Percentiles rank a stretch among this genome's conserved stretches.
Evolutionary conservation across 2,888 invertebrate species (phyloP).

Genomic region (Epistrophe grossulariae): DNA sequence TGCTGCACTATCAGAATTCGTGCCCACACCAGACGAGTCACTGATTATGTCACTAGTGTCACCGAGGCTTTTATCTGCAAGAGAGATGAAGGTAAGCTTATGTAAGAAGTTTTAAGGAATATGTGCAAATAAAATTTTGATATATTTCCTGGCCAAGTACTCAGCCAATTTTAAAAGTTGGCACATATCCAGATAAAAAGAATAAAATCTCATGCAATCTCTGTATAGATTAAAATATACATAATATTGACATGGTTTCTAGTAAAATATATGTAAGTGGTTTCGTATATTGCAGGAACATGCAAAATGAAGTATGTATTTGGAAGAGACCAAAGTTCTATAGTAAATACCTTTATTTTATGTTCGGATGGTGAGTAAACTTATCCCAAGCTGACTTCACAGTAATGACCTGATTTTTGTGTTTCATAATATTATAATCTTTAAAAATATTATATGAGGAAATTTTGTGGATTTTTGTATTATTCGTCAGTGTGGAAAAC

Average conservation of each 20-base stretch:
- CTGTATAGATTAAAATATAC: conserved; percentile 10
- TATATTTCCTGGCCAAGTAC: not conserved
- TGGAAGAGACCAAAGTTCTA: conserved; percentile 26
- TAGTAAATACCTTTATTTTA: conserved; percentile 51
- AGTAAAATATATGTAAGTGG: conserved; percentile 31
- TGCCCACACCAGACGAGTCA: conserved; percentile 96
- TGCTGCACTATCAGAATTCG: conserved; percentile 93
- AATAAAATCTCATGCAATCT: conserved; percentile 63
- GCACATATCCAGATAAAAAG: conserved; percentile 54
- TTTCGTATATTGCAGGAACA: conserved; percentile 57
- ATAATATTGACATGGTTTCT: conserved; percentile 47
- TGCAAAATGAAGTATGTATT: conserved; percentile 59
- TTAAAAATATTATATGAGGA: too few relatives aligned
- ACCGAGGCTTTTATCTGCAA: conserved; percentile 93
- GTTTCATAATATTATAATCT: too few relatives aligned
- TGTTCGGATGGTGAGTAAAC: conserved; percentile 10
- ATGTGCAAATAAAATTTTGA: conserved; percentile 27
- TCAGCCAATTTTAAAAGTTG: conserved; percentile 53
- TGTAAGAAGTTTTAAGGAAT: conserved; percentile 28
- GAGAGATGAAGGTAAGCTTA: conserved; percentile 35
- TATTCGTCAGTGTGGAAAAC: too few relatives aligned
- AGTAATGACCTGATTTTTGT: conserved; percentile 28
- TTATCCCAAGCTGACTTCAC: conserved; percentile 39
- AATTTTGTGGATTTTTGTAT: too few relatives aligned
- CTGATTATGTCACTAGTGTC: conserved; percentile 96